A percentile compares a stretch with the other conserved stretches of the same genome.
Evolutionary conservation across 2,888 invertebrate genomes (phyloP).

Genomic region (Xestia rhomboidea): DNA sequence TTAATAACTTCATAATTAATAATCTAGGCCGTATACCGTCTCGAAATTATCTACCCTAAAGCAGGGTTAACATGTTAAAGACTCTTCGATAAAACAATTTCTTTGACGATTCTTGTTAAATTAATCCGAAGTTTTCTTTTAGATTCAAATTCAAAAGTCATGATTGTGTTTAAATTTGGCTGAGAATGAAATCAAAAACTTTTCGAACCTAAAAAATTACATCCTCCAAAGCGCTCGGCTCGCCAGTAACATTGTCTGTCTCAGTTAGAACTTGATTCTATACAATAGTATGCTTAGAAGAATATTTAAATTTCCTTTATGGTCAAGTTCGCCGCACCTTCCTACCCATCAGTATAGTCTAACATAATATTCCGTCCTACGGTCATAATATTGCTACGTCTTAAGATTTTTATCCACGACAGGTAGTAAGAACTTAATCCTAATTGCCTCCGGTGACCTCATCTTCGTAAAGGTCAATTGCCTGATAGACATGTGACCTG

Average conservation of each 20-base stretch:
- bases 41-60: not conserved
- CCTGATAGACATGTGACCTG: conserved; percentile 59
- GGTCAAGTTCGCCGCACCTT: not conserved
- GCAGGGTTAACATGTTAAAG: not conserved
- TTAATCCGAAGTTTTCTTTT: not conserved
- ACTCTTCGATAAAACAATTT: not conserved
- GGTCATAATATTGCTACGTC: not conserved
- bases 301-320: not conserved
- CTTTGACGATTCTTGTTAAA: not conserved
- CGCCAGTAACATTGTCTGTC: not conserved
- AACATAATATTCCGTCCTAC: not conserved
- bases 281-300: not conserved
- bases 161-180: not conserved
- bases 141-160: not conserved
- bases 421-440: conserved; percentile 35
- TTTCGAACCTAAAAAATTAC: not conserved
- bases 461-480: conserved; percentile 66
- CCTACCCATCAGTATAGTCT: not conserved
- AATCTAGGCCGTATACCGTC: not conserved
- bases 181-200: no score
- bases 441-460: conserved; percentile 46
- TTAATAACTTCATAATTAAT: conserved; percentile 33
- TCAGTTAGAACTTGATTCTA: not conserved
- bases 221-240: not conserved
- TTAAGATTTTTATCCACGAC: conserved; percentile 13